Conservation (phyloP, 2,888 invertebrate genomes). For the Andrena flavipes region DNA sequence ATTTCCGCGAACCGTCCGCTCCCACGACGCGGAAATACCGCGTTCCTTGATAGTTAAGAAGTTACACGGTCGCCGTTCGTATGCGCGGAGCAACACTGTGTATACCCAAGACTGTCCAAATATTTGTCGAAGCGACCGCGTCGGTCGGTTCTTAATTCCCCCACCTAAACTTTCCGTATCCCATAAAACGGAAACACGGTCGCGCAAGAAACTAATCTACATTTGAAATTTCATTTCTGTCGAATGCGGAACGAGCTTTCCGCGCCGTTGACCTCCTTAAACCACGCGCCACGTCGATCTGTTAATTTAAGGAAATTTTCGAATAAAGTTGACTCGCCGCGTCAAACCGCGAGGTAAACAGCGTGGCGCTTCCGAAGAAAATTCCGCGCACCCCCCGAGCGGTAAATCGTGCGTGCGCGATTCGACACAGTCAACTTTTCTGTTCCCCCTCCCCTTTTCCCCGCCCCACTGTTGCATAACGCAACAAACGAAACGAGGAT, state of each 20-base stretch:
- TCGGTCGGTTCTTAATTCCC: slow-evolving; percentile 38
- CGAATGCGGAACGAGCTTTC: slow-evolving; percentile 70
- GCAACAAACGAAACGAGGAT: neutral
- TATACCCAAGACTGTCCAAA: slow-evolving; percentile 31
- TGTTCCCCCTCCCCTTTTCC: neutral
- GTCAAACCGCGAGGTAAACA: slow-evolving; percentile 43
- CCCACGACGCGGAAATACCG: neutral
- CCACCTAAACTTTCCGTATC: slow-evolving; percentile 37
- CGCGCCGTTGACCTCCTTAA: slow-evolving; percentile 40
- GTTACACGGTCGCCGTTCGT: neutral
- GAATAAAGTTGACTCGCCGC: slow-evolving; percentile 57
- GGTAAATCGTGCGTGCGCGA: slow-evolving; percentile 10
- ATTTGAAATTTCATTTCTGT: slow-evolving; percentile 79
- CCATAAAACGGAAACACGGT: slow-evolving; percentile 41
- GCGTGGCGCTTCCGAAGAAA: slow-evolving; percentile 23
- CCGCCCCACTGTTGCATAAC: neutral
- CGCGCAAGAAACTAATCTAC: slow-evolving; percentile 73
- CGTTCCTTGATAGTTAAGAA: slow-evolving; percentile 14
- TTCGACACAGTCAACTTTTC: slow-evolving; percentile 9
- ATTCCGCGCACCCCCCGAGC: slow-evolving; percentile 12
- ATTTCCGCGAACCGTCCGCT: neutral
- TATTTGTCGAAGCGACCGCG: slow-evolving; percentile 41
- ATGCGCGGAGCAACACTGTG: slow-evolving; percentile 3
- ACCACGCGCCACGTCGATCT: slow-evolving; percentile 28
- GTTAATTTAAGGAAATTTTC: slow-evolving; percentile 62